Conservation (phyloP, 2,888 invertebrate species). For the Allophyes oxyacanthae region DNA sequence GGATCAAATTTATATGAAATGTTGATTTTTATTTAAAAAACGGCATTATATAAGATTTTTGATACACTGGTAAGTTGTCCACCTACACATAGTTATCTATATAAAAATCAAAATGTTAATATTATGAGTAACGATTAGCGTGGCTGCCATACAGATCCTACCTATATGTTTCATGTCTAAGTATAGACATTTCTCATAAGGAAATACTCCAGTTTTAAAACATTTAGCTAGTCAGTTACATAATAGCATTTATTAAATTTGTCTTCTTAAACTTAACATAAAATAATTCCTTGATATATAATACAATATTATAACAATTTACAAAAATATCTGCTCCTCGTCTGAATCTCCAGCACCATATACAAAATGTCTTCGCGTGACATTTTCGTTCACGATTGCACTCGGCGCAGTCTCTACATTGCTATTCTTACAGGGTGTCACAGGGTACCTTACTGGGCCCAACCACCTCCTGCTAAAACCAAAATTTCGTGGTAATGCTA, state of each 20-base stretch:
- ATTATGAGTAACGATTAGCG: too few relatives aligned
- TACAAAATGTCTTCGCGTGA: constrained; percentile 81
- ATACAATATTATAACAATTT: constrained; percentile 53
- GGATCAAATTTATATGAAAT: too few relatives aligned
- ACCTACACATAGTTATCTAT: too few relatives aligned
- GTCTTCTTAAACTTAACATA: constrained; percentile 54
- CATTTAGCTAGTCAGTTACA: constrained; percentile 6
- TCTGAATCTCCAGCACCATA: constrained; percentile 89
- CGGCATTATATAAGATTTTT: too few relatives aligned
- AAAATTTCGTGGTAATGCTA: constrained; percentile 89
- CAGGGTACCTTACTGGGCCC: constrained; percentile 91
- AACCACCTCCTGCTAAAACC: constrained; percentile 90
- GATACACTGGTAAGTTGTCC: too few relatives aligned
- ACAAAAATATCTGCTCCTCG: constrained; percentile 91
- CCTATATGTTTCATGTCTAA: too few relatives aligned
- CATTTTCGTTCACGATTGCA: constrained; percentile 77
- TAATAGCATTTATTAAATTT: constrained; percentile 57
- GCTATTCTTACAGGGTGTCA: constrained; percentile 90
- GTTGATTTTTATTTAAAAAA: too few relatives aligned
- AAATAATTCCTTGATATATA: constrained; percentile 36
- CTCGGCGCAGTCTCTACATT: constrained; percentile 64
- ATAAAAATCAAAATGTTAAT: too few relatives aligned
- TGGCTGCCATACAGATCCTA: too few relatives aligned
- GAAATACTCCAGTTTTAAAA: neutral
- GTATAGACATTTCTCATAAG: too few relatives aligned